phyloP scores from a whole-genome alignment of 64 coral and sea anemone genomes.

The Montipora cactus region DNA sequence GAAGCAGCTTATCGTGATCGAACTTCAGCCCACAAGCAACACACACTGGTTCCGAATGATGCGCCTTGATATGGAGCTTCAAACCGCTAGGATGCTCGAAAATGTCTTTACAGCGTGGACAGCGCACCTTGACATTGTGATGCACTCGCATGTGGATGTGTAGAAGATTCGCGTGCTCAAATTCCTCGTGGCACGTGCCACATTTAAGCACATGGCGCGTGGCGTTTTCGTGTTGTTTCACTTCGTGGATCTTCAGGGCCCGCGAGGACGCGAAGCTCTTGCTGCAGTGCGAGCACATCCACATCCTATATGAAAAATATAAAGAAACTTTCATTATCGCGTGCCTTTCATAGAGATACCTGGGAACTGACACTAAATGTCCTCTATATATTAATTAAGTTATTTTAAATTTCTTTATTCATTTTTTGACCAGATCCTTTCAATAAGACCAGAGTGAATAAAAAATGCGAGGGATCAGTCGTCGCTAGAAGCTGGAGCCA shows the following conservation, averaged over 20 bases:
- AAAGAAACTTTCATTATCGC: background rate
- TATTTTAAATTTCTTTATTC: no score
- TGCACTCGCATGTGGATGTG: conserved; percentile 89
- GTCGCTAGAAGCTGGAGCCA: no score
- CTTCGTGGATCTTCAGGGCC: conserved; percentile 84
- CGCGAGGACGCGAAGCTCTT: conserved; percentile 80
- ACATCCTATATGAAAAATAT: conserved; percentile 34
- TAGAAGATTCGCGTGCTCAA: conserved; percentile 86
- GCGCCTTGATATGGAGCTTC: conserved; percentile 72
- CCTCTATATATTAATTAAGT: no score
- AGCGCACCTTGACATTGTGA: conserved; percentile 86
- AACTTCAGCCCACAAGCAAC: conserved; percentile 88
- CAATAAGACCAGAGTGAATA: no score
- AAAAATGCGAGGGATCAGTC: no score
- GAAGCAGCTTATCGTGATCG: conserved; percentile 88
- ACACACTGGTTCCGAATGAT: conserved; percentile 85
- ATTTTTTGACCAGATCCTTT: no score
- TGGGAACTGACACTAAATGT: background rate
- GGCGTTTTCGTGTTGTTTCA: conserved; percentile 87
- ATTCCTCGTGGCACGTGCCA: conserved; percentile 80
- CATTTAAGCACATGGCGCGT: conserved; percentile 74
- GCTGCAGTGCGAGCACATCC: conserved; percentile 78
- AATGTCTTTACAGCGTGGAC: conserved; percentile 85
- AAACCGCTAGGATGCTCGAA: conserved; percentile 85
- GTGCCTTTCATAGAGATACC: no score